phyloP scores from a whole-genome alignment of 30 jellyfish, hydroid and myxozoan species.

The Morbakka virulenta region DNA sequence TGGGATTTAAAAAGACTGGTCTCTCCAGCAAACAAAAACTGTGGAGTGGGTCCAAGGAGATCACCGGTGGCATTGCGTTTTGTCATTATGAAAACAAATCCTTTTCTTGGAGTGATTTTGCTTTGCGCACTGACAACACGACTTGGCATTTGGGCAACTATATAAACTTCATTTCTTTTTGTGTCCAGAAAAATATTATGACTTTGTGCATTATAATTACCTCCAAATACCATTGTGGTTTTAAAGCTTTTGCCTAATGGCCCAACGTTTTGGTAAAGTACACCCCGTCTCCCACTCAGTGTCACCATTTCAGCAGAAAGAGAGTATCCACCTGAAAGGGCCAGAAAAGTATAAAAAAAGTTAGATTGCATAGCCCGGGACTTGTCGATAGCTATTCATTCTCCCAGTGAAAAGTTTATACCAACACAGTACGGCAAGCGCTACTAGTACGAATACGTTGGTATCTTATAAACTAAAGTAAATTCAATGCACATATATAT shows the following conservation, averaged over 20 bases:
- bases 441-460: no score
- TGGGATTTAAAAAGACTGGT: slow-evolving; percentile 36
- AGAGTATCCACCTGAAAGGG: slow-evolving; percentile 50
- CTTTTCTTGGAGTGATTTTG: slow-evolving; percentile 34
- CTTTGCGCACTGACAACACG: slow-evolving; percentile 7
- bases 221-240: neutral
- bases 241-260: neutral
- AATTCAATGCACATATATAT: no score
- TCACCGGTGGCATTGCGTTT: slow-evolving; percentile 50
- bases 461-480: no score
- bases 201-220: slow-evolving; percentile 25
- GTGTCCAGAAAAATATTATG: slow-evolving; percentile 47
- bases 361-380: no score
- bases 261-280: slow-evolving; percentile 4
- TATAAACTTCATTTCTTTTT: slow-evolving; percentile 43
- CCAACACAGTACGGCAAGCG: no score
- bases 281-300: slow-evolving; percentile 1
- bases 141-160: slow-evolving; percentile 48
- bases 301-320: slow-evolving; percentile 21
- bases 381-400: no score
- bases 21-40: slow-evolving; percentile 39
- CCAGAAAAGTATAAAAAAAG: no score
- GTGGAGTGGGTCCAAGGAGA: slow-evolving; percentile 1
- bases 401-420: no score
- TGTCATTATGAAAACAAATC: slow-evolving; percentile 29